A percentile compares a stretch with the other conserved stretches of the same genome.
Evolutionary conservation across 1,140 invertebrate species (phyloP).

Genomic region (Temnothorax longispinosus): DNA sequence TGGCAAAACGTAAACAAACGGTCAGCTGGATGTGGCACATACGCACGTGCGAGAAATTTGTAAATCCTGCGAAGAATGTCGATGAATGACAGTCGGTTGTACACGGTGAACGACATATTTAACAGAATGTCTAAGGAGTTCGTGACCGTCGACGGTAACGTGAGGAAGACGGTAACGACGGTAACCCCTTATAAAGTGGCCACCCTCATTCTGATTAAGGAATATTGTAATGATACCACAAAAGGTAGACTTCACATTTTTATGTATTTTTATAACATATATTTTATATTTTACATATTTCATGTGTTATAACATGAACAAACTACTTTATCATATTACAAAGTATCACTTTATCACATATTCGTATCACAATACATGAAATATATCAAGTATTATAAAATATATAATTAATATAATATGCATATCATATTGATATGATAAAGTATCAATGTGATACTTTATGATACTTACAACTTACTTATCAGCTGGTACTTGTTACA

Average conservation of each 20-base stretch:
- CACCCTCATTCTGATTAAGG: slow-evolving; percentile 86
- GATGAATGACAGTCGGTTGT: slow-evolving; percentile 4
- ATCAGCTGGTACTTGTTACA: neutral
- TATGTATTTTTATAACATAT: too few relatives aligned
- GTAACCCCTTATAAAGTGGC: slow-evolving; percentile 87
- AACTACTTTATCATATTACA: too few relatives aligned
- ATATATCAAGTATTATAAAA: too few relatives aligned
- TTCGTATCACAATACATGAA: too few relatives aligned
- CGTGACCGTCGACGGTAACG: slow-evolving; percentile 80
- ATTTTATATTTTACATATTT: too few relatives aligned
- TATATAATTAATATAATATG: too few relatives aligned
- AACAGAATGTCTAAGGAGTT: slow-evolving; percentile 82
- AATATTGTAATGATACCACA: slow-evolving; percentile 85
- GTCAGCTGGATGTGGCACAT: neutral
- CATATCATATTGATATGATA: too few relatives aligned
- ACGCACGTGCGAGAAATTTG: neutral
- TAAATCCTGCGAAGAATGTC: slow-evolving; percentile 18
- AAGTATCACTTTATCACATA: too few relatives aligned
- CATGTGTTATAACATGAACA: too few relatives aligned
- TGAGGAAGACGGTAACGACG: slow-evolving; percentile 64
- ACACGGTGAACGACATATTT: slow-evolving; percentile 40
- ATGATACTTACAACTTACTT: neutral
- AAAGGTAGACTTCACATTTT: slow-evolving; percentile 79
- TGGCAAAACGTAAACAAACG: too few relatives aligned
- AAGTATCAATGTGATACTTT: too few relatives aligned